Base-by-base conservation (phyloP, 2,113 vertebrate genomes). In the Gymnarchus niloticus region DNA sequence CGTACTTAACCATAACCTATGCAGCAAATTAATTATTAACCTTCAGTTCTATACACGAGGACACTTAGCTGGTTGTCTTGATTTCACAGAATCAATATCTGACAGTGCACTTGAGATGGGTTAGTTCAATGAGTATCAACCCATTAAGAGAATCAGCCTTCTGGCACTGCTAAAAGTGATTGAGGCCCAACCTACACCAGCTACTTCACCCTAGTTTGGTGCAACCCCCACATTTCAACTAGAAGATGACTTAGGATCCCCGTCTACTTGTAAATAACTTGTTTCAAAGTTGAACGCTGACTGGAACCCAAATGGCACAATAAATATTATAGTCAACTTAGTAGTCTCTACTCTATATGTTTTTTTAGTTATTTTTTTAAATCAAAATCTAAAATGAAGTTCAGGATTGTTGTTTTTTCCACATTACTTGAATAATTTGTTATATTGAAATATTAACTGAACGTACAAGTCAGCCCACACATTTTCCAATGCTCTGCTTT, bases 1-100 rank as follows among this genome's bases (percentile, higher is more conserved):
- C 49, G 49, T 82, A 82, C 51, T 82, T 82, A 82, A 82, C 25
- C 61, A 69, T 82, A 82, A 82, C 80, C 80, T 25, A 54, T 82
- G 25, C 48, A 82, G 28, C 1, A 2, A 28, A 82, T 82, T 25
- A 82, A 82, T 82, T 37, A 82, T 82, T 82, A 82, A 82, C 51
- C 28, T n/a, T 25, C 41, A 10, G 19, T 0, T 3, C n/a, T 23
- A 52, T 25, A 49, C n/a, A 19, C 12, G 52, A 25, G 37, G 56
- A 83, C 82, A 25, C 82, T 80, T 49, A 80, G 76, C 46, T 8
- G 19, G 33, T 10, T 23, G 44, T 25, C 77, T 51, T 49, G 44
- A 25, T 83, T 59, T 57, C 54, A 56, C 21, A 21, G 17, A 56
- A 59, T 83, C 56, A 37, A 83, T 59, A 59, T 3, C 7, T 57